Evolutionary conservation across 2,888 invertebrate genomes (phyloP), one percentile per base, ranked within the genome.

Genomic region (Griposia aprilina): DNA sequence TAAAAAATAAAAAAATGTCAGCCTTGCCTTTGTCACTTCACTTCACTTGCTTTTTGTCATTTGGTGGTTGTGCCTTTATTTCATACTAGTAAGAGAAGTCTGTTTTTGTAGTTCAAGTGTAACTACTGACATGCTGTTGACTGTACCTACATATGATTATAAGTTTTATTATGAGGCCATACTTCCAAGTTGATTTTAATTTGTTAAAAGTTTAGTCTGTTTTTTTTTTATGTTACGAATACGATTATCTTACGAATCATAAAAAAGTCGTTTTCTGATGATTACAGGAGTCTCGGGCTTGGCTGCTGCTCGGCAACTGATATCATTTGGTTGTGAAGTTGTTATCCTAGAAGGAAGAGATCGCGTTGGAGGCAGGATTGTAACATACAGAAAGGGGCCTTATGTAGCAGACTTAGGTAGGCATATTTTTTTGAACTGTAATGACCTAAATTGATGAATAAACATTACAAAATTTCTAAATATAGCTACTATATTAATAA

Each of bases 261-360:
- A 62, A 48, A 15, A 59, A 55, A 36, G 8, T 23, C 0, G 17
- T 55, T 17, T 67, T 30, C 65, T 55, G 6, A 60, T 63, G 10
- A 60, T 98, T 87, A 97, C 98, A 89, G 99, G 99, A 67, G 99
- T 99, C 55, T 99, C 99, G 30, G 99, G 99, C 0, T 96, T 99
- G 83, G 98, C 99, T 45, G 99, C 99, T 57, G 99, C 99, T 0
- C 98, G 99, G 88, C 99, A 99, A 93, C 97, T 99, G 90, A 98
- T 98, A 90, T 99, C 99, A 83, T 99, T 99, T 96, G 99, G 99
- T 7, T 98, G 99, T 97, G 99, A 99, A 95, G 99, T 99, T 23
- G 97, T 99, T 50, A 98, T 99, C 63, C 93, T 98, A 69, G 98
- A 98, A 95, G 98, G 98, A 10, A 97, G 98, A 96, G 99, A 99